Evolutionary conservation across 2,797 vertebrate genomes (phyloP).

Genomic region (Siniperca obscura): DNA sequence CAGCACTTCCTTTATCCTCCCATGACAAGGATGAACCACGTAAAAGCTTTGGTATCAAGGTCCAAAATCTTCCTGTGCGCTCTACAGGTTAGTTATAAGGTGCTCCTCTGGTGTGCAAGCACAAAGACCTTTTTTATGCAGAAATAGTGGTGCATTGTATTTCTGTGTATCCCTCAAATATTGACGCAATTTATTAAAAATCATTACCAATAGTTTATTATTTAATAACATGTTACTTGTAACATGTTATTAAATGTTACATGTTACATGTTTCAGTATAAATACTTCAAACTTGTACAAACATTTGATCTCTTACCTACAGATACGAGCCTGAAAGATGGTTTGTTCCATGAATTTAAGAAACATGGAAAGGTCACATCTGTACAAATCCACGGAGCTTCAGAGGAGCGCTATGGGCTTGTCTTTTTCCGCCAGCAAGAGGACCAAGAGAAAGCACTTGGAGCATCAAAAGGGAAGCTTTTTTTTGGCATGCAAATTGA

Average conservation of each 20-base stretch:
- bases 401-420: conserved; percentile 96
- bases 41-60: conserved; percentile 99
- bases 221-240: background rate
- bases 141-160: background rate
- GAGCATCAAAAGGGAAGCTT: conserved; percentile 97
- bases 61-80: conserved; percentile 99
- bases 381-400: conserved; percentile 97
- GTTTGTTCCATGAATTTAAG: conserved; percentile 99
- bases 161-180: background rate
- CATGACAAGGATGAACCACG: conserved; percentile 98
- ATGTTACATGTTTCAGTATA: background rate
- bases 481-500: conserved; percentile 99
- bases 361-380: conserved; percentile 99
- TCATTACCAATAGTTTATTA: background rate
- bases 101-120: background rate
- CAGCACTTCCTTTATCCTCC: conserved; percentile 90
- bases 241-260: too few relatives aligned
- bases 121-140: background rate
- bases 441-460: conserved; percentile 97
- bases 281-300: background rate
- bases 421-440: conserved; percentile 99
- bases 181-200: background rate
- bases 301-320: conserved; percentile 43
- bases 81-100: conserved; percentile 90
- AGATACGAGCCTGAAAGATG: conserved; percentile 99